Percentiles rank a stretch among this genome's conserved stretches.
Evolutionary conservation across 2,888 invertebrate genomes (phyloP).

Genomic region (Agriopis marginaria): DNA sequence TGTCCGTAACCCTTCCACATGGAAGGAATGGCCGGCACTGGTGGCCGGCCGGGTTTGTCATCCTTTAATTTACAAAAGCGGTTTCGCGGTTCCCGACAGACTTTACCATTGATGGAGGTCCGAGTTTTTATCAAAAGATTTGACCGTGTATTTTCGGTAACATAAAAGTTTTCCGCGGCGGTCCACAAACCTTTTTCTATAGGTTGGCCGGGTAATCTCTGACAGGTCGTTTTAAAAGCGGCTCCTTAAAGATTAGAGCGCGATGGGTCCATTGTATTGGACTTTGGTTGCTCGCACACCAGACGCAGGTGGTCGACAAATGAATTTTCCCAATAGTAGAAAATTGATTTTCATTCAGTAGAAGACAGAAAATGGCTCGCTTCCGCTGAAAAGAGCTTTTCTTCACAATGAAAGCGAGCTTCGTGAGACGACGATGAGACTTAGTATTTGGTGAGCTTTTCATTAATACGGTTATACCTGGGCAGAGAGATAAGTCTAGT

Average conservation of each 20-base stretch:
- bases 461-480: too few species aligned
- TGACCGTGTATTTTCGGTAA: constrained; percentile 46
- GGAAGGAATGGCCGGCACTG: constrained; percentile 35
- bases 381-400: constrained; percentile 49
- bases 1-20: constrained; percentile 41
- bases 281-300: constrained; percentile 65
- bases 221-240: constrained; percentile 61
- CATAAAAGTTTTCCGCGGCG: constrained; percentile 45
- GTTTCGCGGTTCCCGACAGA: constrained; percentile 44
- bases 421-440: constrained; percentile 19
- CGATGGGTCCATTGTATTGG: constrained; percentile 60
- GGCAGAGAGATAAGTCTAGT: too few species aligned
- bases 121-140: constrained; percentile 49
- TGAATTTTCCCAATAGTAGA: constrained; percentile 66
- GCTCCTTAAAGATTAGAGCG: constrained; percentile 63
- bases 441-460: too few species aligned
- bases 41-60: constrained; percentile 43
- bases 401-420: constrained; percentile 45
- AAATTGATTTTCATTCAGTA: constrained; percentile 72
- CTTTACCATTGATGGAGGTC: constrained; percentile 49
- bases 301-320: constrained; percentile 71
- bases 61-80: constrained; percentile 51
- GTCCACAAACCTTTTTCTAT: constrained; percentile 50
- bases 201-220: constrained; percentile 55
- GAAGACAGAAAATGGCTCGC: constrained; percentile 55